Evolutionary conservation across 2,113 vertebrate genomes (phyloP).

Genomic region (Melanerpes aurifrons): DNA sequence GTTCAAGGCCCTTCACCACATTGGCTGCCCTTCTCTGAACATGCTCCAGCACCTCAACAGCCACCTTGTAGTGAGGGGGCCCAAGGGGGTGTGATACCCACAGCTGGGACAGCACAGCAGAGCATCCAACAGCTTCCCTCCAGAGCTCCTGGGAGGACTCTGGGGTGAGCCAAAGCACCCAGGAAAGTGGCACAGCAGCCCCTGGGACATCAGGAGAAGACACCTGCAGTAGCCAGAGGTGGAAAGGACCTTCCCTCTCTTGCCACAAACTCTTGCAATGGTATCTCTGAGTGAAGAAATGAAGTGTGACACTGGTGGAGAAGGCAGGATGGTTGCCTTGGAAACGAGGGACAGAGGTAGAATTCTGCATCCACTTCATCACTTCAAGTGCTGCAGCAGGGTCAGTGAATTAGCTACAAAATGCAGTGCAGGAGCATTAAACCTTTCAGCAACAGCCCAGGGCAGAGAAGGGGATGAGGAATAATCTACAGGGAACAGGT

Average conservation of each 20-base stretch:
- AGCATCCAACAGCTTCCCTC: neutral
- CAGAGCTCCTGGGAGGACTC: neutral
- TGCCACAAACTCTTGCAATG: neutral
- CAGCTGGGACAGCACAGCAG: neutral
- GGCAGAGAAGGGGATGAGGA: neutral
- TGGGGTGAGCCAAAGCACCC: too few relatives aligned
- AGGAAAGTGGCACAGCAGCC: neutral
- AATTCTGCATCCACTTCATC: slow-evolving; percentile 63
- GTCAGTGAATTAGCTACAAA: slow-evolving; percentile 49
- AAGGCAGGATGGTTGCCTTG: slow-evolving; percentile 62
- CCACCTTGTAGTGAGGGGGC: too few relatives aligned
- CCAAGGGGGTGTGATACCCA: too few relatives aligned
- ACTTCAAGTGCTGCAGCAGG: slow-evolving; percentile 57
- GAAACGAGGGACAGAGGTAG: slow-evolving; percentile 64
- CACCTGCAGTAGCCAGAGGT: neutral
- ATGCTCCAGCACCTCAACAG: too few relatives aligned
- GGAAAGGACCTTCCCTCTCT: neutral
- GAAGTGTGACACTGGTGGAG: slow-evolving; percentile 46
- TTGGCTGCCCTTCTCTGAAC: too few relatives aligned
- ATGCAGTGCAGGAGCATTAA: neutral
- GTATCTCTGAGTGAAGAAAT: slow-evolving; percentile 35
- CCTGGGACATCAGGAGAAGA: neutral
- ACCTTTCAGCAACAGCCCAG: slow-evolving; percentile 2
- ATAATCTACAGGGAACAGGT: neutral
- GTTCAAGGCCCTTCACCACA: too few relatives aligned